These are phyloP conservation scores for Peromyscus eremicus DNA, from an alignment of 2,797 vertebrate genomes.

Conservation along the genomic window DNA sequence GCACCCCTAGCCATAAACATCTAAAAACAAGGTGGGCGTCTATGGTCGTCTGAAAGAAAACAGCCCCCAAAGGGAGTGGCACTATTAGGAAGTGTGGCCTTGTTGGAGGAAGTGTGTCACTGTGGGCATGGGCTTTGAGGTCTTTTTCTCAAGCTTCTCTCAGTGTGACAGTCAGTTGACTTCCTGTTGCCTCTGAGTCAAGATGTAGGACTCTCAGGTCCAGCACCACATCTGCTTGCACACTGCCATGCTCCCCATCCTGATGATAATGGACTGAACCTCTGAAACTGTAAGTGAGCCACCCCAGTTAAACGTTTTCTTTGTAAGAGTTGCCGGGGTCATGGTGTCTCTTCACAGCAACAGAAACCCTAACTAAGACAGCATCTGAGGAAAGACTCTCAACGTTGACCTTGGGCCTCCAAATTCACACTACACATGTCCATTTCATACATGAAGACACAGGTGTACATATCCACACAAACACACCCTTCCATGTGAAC, in stretches of 20 bases:
- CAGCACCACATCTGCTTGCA: not conserved
- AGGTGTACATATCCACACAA: not conserved
- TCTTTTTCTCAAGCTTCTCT: not conserved
- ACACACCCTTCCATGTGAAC: not conserved
- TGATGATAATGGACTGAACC: not conserved
- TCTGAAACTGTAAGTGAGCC: not conserved
- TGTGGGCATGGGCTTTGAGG: not conserved
- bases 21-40: not conserved
- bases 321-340: not conserved
- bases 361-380: not conserved
- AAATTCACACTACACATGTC: not conserved
- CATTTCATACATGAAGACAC: not conserved
- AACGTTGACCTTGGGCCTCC: not conserved
- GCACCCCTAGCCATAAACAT: not conserved
- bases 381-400: not conserved
- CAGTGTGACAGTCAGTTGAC: not conserved
- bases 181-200: not conserved
- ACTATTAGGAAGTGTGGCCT: not conserved
- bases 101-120: not conserved
- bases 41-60: not conserved
- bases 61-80: not conserved
- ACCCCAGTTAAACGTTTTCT: not conserved
- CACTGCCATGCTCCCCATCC: not conserved
- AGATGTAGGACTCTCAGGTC: not conserved
- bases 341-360: not conserved